These are phyloP conservation scores for Arge pagana DNA, from an alignment of 2,888 invertebrate species.

Conservation along the genomic window DNA sequence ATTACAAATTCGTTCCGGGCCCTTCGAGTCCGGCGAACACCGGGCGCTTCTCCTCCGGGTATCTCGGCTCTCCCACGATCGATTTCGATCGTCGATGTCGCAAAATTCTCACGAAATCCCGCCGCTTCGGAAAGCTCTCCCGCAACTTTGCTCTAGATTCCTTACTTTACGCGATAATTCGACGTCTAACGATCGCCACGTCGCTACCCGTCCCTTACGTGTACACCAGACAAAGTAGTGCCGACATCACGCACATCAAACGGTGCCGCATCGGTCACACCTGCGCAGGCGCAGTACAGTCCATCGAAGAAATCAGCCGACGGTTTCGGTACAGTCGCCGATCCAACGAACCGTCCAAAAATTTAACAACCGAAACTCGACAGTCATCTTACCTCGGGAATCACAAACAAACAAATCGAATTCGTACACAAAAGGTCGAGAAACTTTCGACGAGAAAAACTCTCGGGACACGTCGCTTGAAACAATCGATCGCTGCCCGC, in stretches of 20 bases:
- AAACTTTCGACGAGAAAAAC: too few relatives aligned
- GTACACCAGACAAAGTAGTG: conserved; percentile 52
- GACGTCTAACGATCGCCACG: conserved; percentile 34
- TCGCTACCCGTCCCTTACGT: conserved; percentile 2
- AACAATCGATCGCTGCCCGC: too few relatives aligned
- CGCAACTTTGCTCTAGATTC: too few relatives aligned
- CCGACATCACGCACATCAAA: conserved; percentile 54
- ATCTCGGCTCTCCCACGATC: conserved; percentile 1
- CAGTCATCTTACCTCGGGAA: too few relatives aligned
- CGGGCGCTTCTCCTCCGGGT: neutral
- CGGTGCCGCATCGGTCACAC: conserved; percentile 57
- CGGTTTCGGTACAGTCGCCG: conserved; percentile 3
- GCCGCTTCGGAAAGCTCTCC: too few relatives aligned
- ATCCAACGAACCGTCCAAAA: too few relatives aligned
- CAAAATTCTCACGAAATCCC: too few relatives aligned
- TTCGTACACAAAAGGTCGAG: too few relatives aligned
- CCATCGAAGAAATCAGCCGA: conserved; percentile 43
- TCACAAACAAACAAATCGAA: too few relatives aligned
- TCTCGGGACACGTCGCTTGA: too few relatives aligned
- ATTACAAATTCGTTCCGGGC: conserved; percentile 56
- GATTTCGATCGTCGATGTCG: conserved; percentile 9
- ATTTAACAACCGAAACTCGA: too few relatives aligned
- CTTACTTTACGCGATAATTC: conserved; percentile 40
- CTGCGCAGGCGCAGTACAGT: conserved; percentile 53
- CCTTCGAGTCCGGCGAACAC: conserved; percentile 34